These are phyloP conservation scores for Dasypogon diadema DNA, from an alignment of 2,888 invertebrate genomes.

Conservation along the genomic window DNA sequence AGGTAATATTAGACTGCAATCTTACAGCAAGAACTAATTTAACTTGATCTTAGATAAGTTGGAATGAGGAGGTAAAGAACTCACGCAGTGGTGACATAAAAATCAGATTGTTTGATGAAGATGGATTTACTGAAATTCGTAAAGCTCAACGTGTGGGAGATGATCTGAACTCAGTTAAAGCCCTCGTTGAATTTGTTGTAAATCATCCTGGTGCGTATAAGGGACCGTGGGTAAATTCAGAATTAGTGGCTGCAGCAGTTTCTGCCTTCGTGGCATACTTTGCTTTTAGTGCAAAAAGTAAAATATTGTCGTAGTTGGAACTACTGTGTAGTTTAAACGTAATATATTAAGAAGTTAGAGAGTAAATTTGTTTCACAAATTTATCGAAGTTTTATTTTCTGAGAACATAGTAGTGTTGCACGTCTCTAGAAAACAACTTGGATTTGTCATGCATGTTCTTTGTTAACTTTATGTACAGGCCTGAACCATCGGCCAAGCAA, in stretches of 20 bases:
- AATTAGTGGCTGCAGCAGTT: slow-evolving; percentile 85
- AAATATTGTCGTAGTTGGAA: slow-evolving; percentile 76
- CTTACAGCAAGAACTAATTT: too few relatives aligned
- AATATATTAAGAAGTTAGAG: slow-evolving; percentile 18
- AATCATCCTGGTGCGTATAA: slow-evolving; percentile 86
- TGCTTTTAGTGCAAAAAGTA: slow-evolving; percentile 86
- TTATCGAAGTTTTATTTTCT: too few relatives aligned
- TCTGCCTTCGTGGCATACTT: slow-evolving; percentile 86
- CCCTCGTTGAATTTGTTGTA: slow-evolving; percentile 77
- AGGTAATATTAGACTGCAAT: slow-evolving; percentile 79
- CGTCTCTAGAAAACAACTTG: too few relatives aligned
- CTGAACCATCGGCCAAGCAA: too few relatives aligned
- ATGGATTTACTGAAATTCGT: slow-evolving; percentile 87
- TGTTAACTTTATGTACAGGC: too few relatives aligned
- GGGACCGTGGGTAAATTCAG: slow-evolving; percentile 94
- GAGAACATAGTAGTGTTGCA: too few relatives aligned
- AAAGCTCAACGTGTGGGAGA: slow-evolving; percentile 84
- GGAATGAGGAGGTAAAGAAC: slow-evolving; percentile 89
- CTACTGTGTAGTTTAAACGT: slow-evolving; percentile 21
- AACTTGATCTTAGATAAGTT: slow-evolving; percentile 79
- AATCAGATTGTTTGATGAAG: slow-evolving; percentile 90
- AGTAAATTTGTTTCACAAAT: slow-evolving; percentile 3
- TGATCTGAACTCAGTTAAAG: slow-evolving; percentile 74
- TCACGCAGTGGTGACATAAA: slow-evolving; percentile 85
- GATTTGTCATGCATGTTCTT: too few relatives aligned